phyloP scores from a whole-genome alignment of 2,113 vertebrate species.

The Equus przewalskii region DNA sequence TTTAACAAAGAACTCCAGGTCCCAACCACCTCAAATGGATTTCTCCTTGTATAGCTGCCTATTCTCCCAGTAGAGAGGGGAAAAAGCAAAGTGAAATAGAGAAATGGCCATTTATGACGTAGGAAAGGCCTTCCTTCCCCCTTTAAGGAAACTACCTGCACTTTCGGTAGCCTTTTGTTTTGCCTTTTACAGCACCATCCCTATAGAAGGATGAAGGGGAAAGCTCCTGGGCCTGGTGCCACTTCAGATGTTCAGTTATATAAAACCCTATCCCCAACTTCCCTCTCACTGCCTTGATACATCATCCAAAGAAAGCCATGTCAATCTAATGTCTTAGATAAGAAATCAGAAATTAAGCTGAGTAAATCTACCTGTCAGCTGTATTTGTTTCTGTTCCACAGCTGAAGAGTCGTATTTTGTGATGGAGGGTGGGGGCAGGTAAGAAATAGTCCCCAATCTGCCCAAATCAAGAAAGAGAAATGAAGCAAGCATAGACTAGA shows the following conservation, averaged over 20 bases:
- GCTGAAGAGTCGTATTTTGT: not conserved
- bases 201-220: not conserved
- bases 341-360: not conserved
- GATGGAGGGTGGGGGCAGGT: not conserved
- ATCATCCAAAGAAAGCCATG: not conserved
- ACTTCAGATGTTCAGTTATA: not conserved
- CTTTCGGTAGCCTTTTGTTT: not conserved
- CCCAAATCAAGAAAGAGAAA: conserved; percentile 12
- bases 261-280: not conserved
- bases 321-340: not conserved
- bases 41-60: not conserved
- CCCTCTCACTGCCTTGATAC: not conserved
- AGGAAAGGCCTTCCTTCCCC: not conserved
- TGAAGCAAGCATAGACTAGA: not conserved
- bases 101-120: not conserved
- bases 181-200: not conserved
- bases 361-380: not conserved
- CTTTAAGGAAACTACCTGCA: conserved; percentile 23
- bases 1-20: not conserved
- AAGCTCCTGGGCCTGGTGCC: not conserved
- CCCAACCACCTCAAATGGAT: not conserved
- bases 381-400: conserved; percentile 20
- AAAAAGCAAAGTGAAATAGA: conserved; percentile 6
- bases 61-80: not conserved
- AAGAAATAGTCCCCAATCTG: not conserved